phyloP scores from a whole-genome alignment of 2,797 vertebrate genomes.

The Mormyrus proboscirostris region DNA sequence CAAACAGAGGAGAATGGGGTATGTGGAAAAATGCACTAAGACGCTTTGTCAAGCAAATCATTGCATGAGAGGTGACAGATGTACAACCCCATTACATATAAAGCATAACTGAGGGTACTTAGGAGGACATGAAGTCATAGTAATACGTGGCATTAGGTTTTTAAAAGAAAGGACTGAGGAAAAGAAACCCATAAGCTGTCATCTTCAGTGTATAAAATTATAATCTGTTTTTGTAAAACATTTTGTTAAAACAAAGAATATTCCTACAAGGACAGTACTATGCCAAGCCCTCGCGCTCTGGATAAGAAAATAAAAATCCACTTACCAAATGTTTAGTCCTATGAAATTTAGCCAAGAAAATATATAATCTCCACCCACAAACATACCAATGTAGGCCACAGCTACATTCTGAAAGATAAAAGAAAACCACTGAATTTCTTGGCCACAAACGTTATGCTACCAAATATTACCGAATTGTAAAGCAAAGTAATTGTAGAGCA shows the following conservation, averaged over 20 bases:
- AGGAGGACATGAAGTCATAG: not conserved
- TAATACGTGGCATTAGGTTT: not conserved
- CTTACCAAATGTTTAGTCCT: conserved; percentile 87
- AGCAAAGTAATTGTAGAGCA: not conserved
- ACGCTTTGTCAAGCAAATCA: not conserved
- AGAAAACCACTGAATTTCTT: conserved; percentile 11
- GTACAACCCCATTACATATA: not conserved
- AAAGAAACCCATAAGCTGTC: not conserved
- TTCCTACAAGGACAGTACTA: not conserved
- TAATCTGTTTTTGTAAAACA: not conserved
- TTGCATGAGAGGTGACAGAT: not conserved
- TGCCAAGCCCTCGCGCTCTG: not conserved
- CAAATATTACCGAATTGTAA: not conserved
- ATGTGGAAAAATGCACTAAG: too few species aligned
- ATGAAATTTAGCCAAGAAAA: conserved; percentile 84
- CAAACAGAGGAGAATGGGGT: not conserved
- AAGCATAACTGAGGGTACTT: not conserved
- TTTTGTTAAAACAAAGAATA: not conserved
- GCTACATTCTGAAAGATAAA: conserved; percentile 72
- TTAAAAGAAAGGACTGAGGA: not conserved
- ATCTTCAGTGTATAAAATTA: not conserved
- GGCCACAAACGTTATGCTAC: not conserved
- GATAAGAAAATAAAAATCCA: conserved; percentile 18
- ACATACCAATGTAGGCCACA: conserved; percentile 80
- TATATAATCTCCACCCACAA: conserved; percentile 82